Conservation (phyloP, 1,140 invertebrate species). For the Paraescarpia echinospica region DNA sequence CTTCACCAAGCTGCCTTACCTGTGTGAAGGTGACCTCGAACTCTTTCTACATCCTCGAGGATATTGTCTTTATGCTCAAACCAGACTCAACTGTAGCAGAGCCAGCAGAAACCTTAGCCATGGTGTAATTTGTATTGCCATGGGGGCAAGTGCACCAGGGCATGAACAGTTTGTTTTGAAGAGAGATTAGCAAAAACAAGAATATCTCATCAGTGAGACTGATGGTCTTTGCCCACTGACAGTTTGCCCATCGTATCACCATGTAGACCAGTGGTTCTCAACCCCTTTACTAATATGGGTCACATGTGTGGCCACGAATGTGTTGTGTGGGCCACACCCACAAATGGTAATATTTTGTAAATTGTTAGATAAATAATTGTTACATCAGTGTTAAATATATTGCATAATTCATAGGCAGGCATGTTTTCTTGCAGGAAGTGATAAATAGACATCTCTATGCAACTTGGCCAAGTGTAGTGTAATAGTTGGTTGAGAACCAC, state of each 20-base stretch:
- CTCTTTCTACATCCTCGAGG: slow-evolving; percentile 86
- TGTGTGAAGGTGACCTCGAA: slow-evolving; percentile 91
- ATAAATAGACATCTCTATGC: neutral
- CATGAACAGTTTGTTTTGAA: too few relatives aligned
- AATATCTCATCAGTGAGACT: neutral
- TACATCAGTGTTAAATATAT: too few relatives aligned
- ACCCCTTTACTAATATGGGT: neutral
- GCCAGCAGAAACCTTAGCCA: neutral
- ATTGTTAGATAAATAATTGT: too few relatives aligned
- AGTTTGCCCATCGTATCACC: neutral
- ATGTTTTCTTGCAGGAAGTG: neutral
- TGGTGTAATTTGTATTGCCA: neutral
- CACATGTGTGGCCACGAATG: neutral
- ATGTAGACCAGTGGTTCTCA: neutral
- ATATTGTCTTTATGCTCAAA: slow-evolving; percentile 74
- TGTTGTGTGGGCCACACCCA: neutral
- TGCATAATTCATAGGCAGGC: too few relatives aligned
- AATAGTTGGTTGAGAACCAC: neutral
- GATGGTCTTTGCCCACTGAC: neutral
- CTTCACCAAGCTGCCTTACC: slow-evolving; percentile 85
- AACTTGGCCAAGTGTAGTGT: neutral
- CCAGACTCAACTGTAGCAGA: neutral
- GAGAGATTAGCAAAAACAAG: too few relatives aligned
- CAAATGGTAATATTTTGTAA: neutral
- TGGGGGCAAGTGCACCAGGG: neutral